Conservation (phyloP, 1,140 invertebrate genomes). For the Cylas formicarius region DNA sequence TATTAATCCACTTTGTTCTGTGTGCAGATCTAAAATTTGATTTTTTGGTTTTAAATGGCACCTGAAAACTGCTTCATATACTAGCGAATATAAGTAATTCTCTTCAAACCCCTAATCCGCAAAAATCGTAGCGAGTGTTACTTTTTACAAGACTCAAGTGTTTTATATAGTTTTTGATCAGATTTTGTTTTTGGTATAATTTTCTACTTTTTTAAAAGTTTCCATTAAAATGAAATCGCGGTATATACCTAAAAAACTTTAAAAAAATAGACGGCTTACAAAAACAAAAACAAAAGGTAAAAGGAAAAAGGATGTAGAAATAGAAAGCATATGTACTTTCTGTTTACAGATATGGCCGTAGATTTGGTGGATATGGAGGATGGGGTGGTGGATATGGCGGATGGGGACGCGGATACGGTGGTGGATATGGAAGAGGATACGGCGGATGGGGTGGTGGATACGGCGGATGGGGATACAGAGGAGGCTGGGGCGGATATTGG, state of each 20-base stretch:
- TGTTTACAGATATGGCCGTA: background rate
- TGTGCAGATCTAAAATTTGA: too few species aligned
- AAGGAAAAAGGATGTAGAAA: background rate
- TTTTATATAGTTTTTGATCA: too few species aligned
- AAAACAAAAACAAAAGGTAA: background rate
- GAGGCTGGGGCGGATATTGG: conserved; percentile 8
- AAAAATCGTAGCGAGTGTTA: too few species aligned
- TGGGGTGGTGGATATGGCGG: conserved; percentile 7
- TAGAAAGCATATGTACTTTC: background rate
- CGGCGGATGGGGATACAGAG: conserved; percentile 11
- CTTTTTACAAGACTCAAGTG: too few species aligned
- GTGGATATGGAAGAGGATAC: too few species aligned
- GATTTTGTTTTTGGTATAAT: too few species aligned
- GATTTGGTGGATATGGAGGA: background rate
- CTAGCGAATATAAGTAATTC: too few species aligned
- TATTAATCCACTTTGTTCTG: too few species aligned
- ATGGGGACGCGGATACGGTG: conserved; percentile 11
- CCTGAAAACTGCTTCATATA: too few species aligned
- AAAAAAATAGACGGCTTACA: background rate
- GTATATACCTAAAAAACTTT: conserved; percentile 1
- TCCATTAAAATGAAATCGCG: background rate
- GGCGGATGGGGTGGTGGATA: conserved; percentile 14
- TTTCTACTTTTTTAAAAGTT: too few species aligned
- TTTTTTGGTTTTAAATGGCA: too few species aligned
- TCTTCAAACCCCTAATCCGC: too few species aligned